phyloP scores from a whole-genome alignment of 2,797 vertebrate species.

The Trichosurus vulpecula region DNA sequence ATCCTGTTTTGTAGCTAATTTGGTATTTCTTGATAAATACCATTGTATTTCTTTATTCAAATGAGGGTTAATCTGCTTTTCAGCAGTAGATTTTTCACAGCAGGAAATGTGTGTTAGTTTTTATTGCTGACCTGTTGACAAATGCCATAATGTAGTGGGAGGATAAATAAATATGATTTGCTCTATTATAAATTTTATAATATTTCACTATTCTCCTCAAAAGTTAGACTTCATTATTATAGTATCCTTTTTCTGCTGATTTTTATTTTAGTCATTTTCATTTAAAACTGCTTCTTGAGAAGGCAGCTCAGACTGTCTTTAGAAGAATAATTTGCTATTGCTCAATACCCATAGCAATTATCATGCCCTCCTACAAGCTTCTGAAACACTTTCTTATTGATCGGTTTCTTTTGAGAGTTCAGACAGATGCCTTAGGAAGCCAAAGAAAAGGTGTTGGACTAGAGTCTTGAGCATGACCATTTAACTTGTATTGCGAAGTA shows the following conservation, averaged over 20 bases:
- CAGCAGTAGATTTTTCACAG: rapidly evolving
- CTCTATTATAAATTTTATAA: not conserved
- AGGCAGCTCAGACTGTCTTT: not conserved
- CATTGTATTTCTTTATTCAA: not conserved
- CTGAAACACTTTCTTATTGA: constrained; percentile 17
- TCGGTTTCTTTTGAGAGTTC: not conserved
- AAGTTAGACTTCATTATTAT: not conserved
- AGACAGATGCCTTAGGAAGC: not conserved
- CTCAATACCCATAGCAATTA: not conserved
- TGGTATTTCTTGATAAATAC: not conserved
- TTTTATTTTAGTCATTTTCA: not conserved
- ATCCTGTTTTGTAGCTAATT: not conserved
- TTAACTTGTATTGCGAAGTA: not conserved
- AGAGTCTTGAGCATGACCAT: not conserved
- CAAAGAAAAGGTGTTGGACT: not conserved
- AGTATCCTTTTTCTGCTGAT: rapidly evolving
- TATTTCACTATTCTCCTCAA: not conserved
- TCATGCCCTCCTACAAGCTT: not conserved
- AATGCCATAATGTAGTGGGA: rapidly evolving
- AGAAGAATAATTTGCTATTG: not conserved
- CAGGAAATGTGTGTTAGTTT: not conserved
- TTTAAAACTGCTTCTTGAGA: not conserved
- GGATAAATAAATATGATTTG: too few species aligned
- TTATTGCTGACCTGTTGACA: not conserved
- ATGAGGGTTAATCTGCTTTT: not conserved